phyloP scores from a whole-genome alignment of 2,113 vertebrate species.

The Axis porcinus region DNA sequence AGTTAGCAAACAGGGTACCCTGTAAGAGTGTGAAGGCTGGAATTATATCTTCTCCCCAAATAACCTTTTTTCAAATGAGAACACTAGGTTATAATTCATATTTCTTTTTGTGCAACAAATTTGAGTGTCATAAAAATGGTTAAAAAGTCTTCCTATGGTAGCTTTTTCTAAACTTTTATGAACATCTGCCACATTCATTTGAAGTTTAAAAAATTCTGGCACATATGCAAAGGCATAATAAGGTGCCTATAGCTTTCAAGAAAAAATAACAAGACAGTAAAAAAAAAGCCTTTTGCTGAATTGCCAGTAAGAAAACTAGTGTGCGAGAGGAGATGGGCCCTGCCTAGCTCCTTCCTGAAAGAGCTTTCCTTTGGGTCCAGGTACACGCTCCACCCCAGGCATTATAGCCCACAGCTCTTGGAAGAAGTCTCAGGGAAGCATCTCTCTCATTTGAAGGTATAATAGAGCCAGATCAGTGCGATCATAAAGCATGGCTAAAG shows the following conservation, averaged over 20 bases:
- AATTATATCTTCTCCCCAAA: constrained; percentile 58
- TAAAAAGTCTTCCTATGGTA: constrained; percentile 79
- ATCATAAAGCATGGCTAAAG: not conserved
- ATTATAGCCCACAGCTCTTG: not conserved
- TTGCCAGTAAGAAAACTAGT: constrained; percentile 73
- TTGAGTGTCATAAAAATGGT: constrained; percentile 77
- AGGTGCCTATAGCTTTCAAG: constrained; percentile 80
- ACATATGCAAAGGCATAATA: constrained; percentile 80
- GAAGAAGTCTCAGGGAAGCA: not conserved
- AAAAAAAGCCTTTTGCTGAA: constrained; percentile 78
- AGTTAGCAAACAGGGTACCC: not conserved
- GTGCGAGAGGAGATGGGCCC: constrained; percentile 50
- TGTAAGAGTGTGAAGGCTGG: not conserved
- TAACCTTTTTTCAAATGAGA: constrained; percentile 51
- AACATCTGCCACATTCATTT: constrained; percentile 80
- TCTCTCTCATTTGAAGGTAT: not conserved
- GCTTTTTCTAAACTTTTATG: constrained; percentile 79
- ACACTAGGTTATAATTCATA: constrained; percentile 60
- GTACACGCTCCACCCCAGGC: not conserved
- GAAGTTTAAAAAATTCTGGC: constrained; percentile 80
- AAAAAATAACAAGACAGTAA: constrained; percentile 78
- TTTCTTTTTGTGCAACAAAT: constrained; percentile 71
- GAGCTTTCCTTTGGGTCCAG: not conserved
- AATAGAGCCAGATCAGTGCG: not conserved
- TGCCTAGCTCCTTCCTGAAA: not conserved